Evolutionary conservation across 2,888 invertebrate species (phyloP).

Genomic region (Limnephilus marmoratus): DNA sequence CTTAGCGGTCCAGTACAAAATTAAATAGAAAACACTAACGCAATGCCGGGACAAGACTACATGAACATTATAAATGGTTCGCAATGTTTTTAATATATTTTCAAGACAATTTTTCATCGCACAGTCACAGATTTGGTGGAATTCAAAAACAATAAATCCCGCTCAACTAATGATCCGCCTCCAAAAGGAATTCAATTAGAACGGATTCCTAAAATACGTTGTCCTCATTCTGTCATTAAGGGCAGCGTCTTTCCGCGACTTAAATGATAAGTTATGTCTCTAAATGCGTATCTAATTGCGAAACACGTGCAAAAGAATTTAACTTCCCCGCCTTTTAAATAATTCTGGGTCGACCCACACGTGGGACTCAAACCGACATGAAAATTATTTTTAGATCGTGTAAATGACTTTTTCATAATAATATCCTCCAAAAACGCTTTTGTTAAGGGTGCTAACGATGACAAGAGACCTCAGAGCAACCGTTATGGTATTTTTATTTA

Average conservation of each 20-base stretch:
- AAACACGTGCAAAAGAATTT: slow-evolving; percentile 57
- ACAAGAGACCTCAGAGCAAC: neutral
- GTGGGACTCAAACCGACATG: neutral
- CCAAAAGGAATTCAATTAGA: slow-evolving; percentile 47
- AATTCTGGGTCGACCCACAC: slow-evolving; percentile 16
- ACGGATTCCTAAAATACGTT: slow-evolving; percentile 21
- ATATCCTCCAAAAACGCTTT: neutral
- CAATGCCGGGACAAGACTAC: neutral
- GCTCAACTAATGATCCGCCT: neutral
- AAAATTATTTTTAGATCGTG: slow-evolving; percentile 34
- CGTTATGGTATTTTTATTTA: neutral
- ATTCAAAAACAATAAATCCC: neutral
- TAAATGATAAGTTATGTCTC: slow-evolving; percentile 32
- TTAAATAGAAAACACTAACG: neutral
- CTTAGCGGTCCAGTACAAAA: neutral
- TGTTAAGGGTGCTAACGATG: neutral
- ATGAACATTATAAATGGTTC: slow-evolving; percentile 2
- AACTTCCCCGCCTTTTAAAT: slow-evolving; percentile 24
- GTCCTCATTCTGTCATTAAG: slow-evolving; percentile 42
- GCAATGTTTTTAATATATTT: neutral
- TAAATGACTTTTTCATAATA: slow-evolving; percentile 21
- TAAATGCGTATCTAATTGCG: slow-evolving; percentile 59
- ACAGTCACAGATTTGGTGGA: neutral
- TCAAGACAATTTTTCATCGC: neutral
- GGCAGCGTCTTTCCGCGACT: slow-evolving; percentile 26